phyloP scores from a whole-genome alignment of 2,888 invertebrate species.

The Nudaria mundana region DNA sequence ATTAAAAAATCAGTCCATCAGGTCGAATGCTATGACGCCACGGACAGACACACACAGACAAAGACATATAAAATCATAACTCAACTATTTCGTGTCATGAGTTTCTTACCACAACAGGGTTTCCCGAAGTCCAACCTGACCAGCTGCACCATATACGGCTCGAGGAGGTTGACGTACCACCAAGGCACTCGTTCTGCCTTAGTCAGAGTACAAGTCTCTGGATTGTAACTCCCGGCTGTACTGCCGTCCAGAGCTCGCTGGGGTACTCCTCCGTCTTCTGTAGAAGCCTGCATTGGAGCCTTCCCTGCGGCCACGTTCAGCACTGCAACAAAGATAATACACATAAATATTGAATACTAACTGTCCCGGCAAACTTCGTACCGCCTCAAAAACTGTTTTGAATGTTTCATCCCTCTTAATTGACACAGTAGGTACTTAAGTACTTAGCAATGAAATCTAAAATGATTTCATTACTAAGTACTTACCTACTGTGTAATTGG shows the following conservation, averaged over 20 bases:
- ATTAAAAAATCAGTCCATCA: too few species aligned
- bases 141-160: slow-evolving; percentile 97
- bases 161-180: slow-evolving; percentile 97
- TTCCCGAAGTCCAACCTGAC: slow-evolving; percentile 95
- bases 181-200: slow-evolving; percentile 92
- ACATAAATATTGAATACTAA: too few species aligned
- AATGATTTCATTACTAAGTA: neutral
- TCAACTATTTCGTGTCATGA: too few species aligned
- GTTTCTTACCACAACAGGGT: slow-evolving; percentile 95
- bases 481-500: too few species aligned
- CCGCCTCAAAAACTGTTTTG: too few species aligned
- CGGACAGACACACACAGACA: too few species aligned
- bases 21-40: too few species aligned
- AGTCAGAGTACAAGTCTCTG: slow-evolving; percentile 93
- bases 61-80: too few species aligned
- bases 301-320: slow-evolving; percentile 96
- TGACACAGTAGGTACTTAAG: too few species aligned
- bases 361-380: too few species aligned
- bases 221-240: slow-evolving; percentile 89
- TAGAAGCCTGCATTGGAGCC: slow-evolving; percentile 96
- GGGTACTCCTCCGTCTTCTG: slow-evolving; percentile 90
- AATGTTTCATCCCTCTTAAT: too few species aligned
- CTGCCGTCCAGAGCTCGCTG: slow-evolving; percentile 96
- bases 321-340: slow-evolving; percentile 83
- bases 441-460: too few species aligned